Base-by-base conservation (phyloP, 2,888 invertebrate genomes). In the Phyllotreta striolata region DNA sequence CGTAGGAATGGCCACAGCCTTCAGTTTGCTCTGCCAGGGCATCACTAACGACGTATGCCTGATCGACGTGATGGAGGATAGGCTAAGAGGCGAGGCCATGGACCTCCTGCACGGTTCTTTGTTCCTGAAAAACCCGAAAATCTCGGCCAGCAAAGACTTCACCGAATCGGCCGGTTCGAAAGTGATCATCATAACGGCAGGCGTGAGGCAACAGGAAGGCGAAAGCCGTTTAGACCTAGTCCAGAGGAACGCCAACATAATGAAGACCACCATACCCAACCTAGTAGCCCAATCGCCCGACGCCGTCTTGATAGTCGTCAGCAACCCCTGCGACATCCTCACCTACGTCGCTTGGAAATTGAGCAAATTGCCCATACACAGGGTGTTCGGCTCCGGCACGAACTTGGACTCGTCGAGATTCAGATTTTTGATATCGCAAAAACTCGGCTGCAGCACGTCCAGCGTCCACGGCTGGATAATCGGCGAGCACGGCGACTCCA, bases 271-370 rank as follows among this genome's bases (percentile, higher is more conserved):
- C 74, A 90, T 96, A 69, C 96, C 96, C 1, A 80, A 91, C 81
- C 81, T 95, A 40, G 86, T 93, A 5, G 86, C 91, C 78, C 85
- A 95, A 83, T 95, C 94, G 66, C 96, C 96, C 0, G 87, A 96
- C 73, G 89, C 94, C 8, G 89, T 95, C 61, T 82, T 97, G 35
- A 76, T 96, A 66, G 89, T 96, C 75, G 95, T 96, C 5, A 93
- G 93, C 72, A 96, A 96, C 81, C 96, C 96, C 0, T 95, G 95
- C 35, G 96, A 97, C 79, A 90, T 96, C 66, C 84, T 97, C 76
- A 95, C 96, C 0, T 96, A 93, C 79, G 93, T 96, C 8, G 90
- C 96, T n/a, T 97, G 96, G 96, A 95, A 93, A 82, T 79, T 97
- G 60, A 95, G 95, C 69, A 95, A 95, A 6, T 84, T 96, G 71